Percentiles rank a stretch among this genome's conserved stretches.
These are phyloP conservation scores for Eupristina koningsbergeri DNA, from an alignment of 1,140 invertebrate species.

Conservation along the genomic window DNA sequence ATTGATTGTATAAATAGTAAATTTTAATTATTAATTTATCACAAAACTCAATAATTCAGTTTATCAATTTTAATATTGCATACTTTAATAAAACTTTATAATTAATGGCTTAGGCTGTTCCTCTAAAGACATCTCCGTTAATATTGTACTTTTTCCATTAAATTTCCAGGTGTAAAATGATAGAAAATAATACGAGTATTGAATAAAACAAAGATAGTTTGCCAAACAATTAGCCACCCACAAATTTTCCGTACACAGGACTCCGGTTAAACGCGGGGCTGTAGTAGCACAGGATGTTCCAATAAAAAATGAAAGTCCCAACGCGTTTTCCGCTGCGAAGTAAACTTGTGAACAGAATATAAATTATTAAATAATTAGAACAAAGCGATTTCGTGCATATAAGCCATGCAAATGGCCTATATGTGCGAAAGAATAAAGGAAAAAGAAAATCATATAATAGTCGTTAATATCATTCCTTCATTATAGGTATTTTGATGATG, in stretches of 20 bases:
- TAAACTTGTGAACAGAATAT: conserved; percentile 58
- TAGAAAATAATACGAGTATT: background rate
- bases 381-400: conserved; percentile 39
- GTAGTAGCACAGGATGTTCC: conserved; percentile 53
- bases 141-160: background rate
- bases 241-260: conserved; percentile 38
- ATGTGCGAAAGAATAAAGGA: conserved; percentile 2
- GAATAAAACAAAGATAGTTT: conserved; percentile 48
- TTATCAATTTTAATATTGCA: background rate
- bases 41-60: background rate
- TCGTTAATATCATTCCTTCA: background rate
- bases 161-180: background rate
- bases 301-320: conserved; percentile 64
- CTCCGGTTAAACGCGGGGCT: conserved; percentile 26
- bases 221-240: conserved; percentile 62
- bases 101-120: background rate
- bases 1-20: background rate
- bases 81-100: background rate
- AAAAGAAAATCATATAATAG: conserved; percentile 23
- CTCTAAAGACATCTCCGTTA: background rate
- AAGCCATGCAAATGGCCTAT: background rate
- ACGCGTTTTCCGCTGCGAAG: conserved; percentile 58
- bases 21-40: background rate
- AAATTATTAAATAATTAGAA: conserved; percentile 67
- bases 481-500: background rate